These are phyloP conservation scores for Campopleginae sp. DNA, from an alignment of 2,888 invertebrate genomes.

Conservation along the genomic window DNA sequence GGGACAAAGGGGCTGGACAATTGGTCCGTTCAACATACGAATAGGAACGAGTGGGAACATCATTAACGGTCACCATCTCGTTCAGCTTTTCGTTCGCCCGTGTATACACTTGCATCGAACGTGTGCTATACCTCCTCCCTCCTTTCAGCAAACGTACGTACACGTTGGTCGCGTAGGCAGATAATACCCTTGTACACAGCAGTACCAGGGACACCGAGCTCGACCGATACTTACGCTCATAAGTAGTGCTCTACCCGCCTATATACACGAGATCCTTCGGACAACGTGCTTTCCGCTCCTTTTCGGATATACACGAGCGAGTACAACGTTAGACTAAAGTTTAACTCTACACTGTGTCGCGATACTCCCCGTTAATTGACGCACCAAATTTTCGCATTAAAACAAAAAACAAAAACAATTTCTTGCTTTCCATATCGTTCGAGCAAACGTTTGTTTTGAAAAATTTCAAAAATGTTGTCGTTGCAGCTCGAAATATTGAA, in stretches of 20 bases:
- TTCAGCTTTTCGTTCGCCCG: conserved; percentile 40
- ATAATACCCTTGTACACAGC: conserved; percentile 71
- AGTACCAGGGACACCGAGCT: conserved; percentile 56
- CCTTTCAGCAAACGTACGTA: conserved; percentile 31
- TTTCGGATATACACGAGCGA: conserved; percentile 65
- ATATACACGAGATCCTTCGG: conserved; percentile 56
- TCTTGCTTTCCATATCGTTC: too few relatives aligned
- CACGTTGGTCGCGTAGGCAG: conserved; percentile 65
- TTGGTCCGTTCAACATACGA: conserved; percentile 62
- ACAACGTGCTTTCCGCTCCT: conserved; percentile 69
- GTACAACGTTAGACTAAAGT: conserved; percentile 18
- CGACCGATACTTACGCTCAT: conserved; percentile 69
- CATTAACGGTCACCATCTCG: conserved; percentile 69
- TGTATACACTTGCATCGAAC: conserved; percentile 69
- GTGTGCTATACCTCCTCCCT: conserved; percentile 28
- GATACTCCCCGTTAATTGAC: background rate
- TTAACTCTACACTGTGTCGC: conserved; percentile 4
- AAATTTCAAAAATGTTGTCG: too few relatives aligned
- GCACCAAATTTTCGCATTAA: background rate
- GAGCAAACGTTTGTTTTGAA: too few relatives aligned
- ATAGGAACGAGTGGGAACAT: conserved; percentile 69
- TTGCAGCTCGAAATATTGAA: too few relatives aligned
- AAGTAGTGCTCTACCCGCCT: conserved; percentile 61
- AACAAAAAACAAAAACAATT: background rate
- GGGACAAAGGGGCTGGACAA: conserved; percentile 24